Evolutionary conservation across 2,888 invertebrate species (phyloP).

Genomic region (Ceraclea dissimilis): DNA sequence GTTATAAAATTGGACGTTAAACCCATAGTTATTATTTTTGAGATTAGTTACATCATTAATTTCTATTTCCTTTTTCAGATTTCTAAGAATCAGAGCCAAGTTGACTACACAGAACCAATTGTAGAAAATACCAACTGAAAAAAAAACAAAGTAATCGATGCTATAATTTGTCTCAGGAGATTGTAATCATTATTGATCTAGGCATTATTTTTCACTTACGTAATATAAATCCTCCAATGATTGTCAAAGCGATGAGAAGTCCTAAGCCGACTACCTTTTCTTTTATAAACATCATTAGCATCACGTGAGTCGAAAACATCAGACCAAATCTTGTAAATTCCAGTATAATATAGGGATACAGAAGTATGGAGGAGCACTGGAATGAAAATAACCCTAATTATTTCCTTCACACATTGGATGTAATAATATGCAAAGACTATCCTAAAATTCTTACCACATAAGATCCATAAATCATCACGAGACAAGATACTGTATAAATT

Average conservation of each 20-base stretch:
- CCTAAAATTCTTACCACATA: constrained; percentile 15
- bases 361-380: constrained; percentile 18
- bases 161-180: neutral
- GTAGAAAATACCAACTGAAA: constrained; percentile 21
- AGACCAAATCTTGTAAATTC: constrained; percentile 14
- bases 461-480: constrained; percentile 19
- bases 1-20: neutral
- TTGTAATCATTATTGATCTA: too few species aligned
- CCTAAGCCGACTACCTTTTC: constrained; percentile 23
- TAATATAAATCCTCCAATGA: constrained; percentile 22
- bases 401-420: too few species aligned
- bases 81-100: constrained; percentile 16
- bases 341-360: constrained; percentile 15
- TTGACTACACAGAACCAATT: constrained; percentile 21
- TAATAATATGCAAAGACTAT: too few species aligned
- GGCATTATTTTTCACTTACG: constrained; percentile 16
- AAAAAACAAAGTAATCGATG: neutral
- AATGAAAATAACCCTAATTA: too few species aligned
- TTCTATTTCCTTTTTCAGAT: constrained; percentile 19
- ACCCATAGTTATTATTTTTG: neutral
- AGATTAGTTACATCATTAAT: constrained; percentile 18
- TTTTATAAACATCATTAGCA: constrained; percentile 22
- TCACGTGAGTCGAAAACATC: constrained; percentile 14
- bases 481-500: constrained; percentile 18
- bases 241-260: constrained; percentile 21